Conservation (phyloP, 1,140 invertebrate species). For the Bilobella aurantiaca region DNA sequence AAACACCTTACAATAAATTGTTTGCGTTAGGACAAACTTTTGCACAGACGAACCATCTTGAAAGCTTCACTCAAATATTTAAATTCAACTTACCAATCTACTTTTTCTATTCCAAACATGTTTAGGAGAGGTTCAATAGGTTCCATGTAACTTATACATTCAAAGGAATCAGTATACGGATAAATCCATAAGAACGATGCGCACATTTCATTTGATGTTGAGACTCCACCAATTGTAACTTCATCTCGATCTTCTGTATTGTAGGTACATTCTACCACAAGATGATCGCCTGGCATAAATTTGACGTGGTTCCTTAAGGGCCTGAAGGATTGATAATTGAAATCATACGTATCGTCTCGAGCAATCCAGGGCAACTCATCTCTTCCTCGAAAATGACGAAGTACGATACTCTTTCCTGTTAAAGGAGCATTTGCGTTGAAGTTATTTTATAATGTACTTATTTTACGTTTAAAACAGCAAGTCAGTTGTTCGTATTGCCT, state of each 20-base stretch:
- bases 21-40: too few species aligned
- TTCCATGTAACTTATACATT: background rate
- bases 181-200: background rate
- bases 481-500: too few species aligned
- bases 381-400: conserved; percentile 52
- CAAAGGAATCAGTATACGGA: background rate
- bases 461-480: too few species aligned
- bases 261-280: conserved; percentile 11
- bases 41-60: too few species aligned
- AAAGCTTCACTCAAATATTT: too few species aligned
- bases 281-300: conserved; percentile 15
- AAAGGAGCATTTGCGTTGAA: too few species aligned
- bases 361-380: conserved; percentile 54
- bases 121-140: background rate
- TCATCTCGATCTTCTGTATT: conserved; percentile 7
- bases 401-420: conserved; percentile 50
- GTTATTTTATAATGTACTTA: too few species aligned
- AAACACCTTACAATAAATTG: too few species aligned
- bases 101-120: background rate
- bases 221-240: conserved; percentile 9
- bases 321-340: conserved; percentile 57
- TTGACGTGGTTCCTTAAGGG: conserved; percentile 46
- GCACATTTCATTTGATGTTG: conserved; percentile 12
- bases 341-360: conserved; percentile 55
- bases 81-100: too few species aligned